phyloP scores from a whole-genome alignment of 2,888 invertebrate genomes.

The Gnatocerus cornutus region DNA sequence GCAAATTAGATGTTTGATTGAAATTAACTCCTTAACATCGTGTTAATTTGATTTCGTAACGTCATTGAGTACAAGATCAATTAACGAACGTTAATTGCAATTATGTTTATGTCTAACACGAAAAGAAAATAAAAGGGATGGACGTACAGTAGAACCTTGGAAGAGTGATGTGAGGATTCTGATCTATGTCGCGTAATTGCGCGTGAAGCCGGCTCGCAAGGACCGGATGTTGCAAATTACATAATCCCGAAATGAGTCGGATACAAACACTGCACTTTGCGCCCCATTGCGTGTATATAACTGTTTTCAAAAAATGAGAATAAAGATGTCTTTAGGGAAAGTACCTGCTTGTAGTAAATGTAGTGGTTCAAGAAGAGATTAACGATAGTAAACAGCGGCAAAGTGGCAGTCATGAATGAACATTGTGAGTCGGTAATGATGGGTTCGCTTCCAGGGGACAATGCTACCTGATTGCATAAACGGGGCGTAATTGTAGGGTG shows the following conservation, averaged over 20 bases:
- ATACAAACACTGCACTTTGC: background rate
- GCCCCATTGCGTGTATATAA: background rate
- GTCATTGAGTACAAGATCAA: too few species aligned
- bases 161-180: too few species aligned
- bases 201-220: conserved; percentile 1
- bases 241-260: conserved; percentile 2
- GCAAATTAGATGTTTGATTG: too few species aligned
- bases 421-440: conserved; percentile 46
- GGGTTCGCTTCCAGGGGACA: conserved; percentile 51
- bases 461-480: conserved; percentile 50
- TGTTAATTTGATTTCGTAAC: too few species aligned
- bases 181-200: background rate
- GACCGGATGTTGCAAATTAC: conserved; percentile 10
- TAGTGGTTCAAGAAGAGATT: conserved; percentile 13
- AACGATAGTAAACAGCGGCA: conserved; percentile 26
- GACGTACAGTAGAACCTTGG: too few species aligned
- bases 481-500: conserved; percentile 47
- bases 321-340: conserved; percentile 15
- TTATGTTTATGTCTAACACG: too few species aligned
- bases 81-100: too few species aligned
- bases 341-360: conserved; percentile 16
- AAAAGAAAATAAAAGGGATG: background rate
- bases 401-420: conserved; percentile 46
- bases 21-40: too few species aligned
- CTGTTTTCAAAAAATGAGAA: conserved; percentile 11